phyloP scores from a whole-genome alignment of 2,113 vertebrate genomes.

The Sapayoa aenigma region DNA sequence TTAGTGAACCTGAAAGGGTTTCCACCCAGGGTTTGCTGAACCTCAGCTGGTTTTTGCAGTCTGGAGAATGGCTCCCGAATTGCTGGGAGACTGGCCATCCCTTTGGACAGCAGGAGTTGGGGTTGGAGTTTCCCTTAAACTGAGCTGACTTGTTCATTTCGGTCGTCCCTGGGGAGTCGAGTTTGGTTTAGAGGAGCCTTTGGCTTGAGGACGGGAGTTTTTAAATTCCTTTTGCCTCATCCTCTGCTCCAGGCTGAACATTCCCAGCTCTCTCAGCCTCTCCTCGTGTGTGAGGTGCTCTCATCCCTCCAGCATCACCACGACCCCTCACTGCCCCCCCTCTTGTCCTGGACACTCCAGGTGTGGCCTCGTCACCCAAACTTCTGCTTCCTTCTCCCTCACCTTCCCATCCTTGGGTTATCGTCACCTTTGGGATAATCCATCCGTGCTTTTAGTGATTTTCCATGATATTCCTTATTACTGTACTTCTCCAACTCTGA shows the following conservation, averaged over 20 bases:
- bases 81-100: background rate
- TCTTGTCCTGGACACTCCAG: background rate
- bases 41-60: background rate
- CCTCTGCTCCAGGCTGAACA: background rate
- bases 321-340: background rate
- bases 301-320: background rate
- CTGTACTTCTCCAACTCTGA: background rate
- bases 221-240: background rate
- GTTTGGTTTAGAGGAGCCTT: background rate
- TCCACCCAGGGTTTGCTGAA: background rate
- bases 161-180: background rate
- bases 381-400: background rate
- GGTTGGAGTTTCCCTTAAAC: background rate
- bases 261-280: background rate
- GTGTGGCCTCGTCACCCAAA: background rate
- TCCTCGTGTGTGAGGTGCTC: background rate
- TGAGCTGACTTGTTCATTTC: background rate
- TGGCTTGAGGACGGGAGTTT: accelerated
- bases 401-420: background rate
- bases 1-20: constrained; percentile 22
- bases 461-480: accelerated
- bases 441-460: background rate
- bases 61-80: background rate
- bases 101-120: background rate
- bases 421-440: background rate